Evolutionary conservation across 2,888 invertebrate genomes (phyloP).

Genomic region (Erebia epiphron): DNA sequence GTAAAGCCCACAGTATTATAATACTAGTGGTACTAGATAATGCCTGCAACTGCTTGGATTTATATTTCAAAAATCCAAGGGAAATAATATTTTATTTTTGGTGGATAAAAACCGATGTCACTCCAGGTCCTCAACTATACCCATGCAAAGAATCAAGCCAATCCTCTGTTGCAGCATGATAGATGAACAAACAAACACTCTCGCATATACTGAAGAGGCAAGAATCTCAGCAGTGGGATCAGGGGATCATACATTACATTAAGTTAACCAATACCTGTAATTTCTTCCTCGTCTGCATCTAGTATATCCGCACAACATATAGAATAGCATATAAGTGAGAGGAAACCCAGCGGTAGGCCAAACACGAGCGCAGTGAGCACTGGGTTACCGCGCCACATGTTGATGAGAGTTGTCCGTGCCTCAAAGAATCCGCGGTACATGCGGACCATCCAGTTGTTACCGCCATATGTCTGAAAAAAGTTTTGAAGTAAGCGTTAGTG

Average conservation of each 20-base stretch:
- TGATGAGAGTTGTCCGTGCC: slow-evolving; percentile 88
- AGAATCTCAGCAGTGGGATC: slow-evolving; percentile 1
- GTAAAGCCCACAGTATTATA: too few species aligned
- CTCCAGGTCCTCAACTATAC: too few species aligned
- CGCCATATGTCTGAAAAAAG: slow-evolving; percentile 89
- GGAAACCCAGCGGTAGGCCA: slow-evolving; percentile 96
- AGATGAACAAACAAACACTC: too few species aligned
- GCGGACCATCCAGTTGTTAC: slow-evolving; percentile 89
- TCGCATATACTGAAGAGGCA: neutral
- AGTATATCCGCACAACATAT: slow-evolving; percentile 98
- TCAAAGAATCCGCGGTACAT: slow-evolving; percentile 93
- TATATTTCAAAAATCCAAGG: too few species aligned
- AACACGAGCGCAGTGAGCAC: slow-evolving; percentile 96
- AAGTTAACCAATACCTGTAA: slow-evolving; percentile 52
- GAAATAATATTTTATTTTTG: too few species aligned
- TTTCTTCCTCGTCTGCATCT: slow-evolving; percentile 93
- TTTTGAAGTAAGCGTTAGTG: too few species aligned
- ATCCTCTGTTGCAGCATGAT: too few species aligned
- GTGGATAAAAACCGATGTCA: too few species aligned
- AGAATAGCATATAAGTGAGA: slow-evolving; percentile 96
- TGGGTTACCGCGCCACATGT: slow-evolving; percentile 97
- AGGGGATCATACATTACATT: too few species aligned
- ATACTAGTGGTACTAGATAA: too few species aligned
- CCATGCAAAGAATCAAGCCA: too few species aligned
- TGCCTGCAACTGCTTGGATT: too few species aligned